Conservation (phyloP, 2,113 vertebrate species). For the Aptenodytes patagonicus region DNA sequence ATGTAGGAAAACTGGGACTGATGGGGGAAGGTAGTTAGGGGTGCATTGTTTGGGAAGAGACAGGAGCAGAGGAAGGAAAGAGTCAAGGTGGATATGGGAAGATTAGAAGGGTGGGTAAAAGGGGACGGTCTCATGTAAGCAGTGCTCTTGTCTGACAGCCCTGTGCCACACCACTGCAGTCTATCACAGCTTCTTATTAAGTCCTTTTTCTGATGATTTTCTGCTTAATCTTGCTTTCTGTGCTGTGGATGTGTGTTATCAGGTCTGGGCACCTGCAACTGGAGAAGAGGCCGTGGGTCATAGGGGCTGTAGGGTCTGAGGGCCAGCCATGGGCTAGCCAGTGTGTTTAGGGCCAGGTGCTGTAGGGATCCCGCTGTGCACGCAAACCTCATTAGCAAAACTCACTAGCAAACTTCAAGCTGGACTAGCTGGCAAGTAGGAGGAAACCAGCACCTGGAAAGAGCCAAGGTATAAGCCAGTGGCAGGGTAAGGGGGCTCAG, state of each 20-base stretch:
- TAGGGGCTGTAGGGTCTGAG: not conserved
- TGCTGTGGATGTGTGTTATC: not conserved
- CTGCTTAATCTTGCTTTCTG: not conserved
- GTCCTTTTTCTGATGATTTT: not conserved
- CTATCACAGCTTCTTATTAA: not conserved
- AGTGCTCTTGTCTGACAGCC: not conserved
- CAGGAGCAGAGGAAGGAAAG: not conserved
- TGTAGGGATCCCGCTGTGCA: rapidly evolving
- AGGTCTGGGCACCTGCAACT: not conserved
- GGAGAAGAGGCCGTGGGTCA: not conserved
- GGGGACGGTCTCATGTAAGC: not conserved
- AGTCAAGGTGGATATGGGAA: not conserved
- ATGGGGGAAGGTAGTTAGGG: not conserved
- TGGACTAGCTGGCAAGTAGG: not conserved
- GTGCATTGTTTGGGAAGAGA: not conserved
- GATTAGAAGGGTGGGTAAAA: not conserved
- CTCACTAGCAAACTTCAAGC: not conserved
- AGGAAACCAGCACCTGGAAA: not conserved
- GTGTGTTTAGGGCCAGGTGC: not conserved
- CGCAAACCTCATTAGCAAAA: not conserved
- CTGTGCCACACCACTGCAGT: not conserved
- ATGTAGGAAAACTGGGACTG: not conserved
- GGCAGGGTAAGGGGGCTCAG: not conserved
- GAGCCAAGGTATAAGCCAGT: not conserved
- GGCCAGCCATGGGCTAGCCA: not conserved